Conservation (phyloP, 2,888 invertebrate species). For the Norana najaformis region DNA sequence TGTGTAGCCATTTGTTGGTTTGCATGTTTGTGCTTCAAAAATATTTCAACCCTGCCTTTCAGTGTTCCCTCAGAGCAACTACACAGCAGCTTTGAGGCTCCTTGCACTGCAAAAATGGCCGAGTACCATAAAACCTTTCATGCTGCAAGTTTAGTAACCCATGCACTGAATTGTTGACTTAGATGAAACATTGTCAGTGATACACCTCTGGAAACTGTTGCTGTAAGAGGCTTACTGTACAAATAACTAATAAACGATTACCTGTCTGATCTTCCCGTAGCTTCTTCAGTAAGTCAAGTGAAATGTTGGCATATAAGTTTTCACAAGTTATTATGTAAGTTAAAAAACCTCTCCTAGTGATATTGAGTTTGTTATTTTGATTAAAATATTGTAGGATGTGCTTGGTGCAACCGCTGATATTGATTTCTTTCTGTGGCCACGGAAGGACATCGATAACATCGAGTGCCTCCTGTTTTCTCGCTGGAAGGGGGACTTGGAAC, state of each 20-base stretch:
- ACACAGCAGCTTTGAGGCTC: neutral
- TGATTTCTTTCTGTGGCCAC: slow-evolving; percentile 61
- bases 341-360: neutral
- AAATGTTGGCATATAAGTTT: neutral
- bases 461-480: slow-evolving; percentile 58
- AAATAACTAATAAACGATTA: neutral
- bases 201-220: neutral
- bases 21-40: too few relatives aligned
- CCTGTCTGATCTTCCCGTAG: neutral
- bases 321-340: neutral
- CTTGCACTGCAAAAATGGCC: neutral
- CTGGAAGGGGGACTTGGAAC: slow-evolving; percentile 50
- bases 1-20: too few relatives aligned
- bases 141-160: neutral
- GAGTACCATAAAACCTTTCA: neutral
- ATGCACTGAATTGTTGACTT: neutral
- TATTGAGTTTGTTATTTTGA: neutral
- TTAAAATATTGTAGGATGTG: slow-evolving; percentile 51
- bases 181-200: too few relatives aligned
- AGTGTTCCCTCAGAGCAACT: neutral
- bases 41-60: too few relatives aligned
- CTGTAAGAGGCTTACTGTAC: neutral
- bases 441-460: slow-evolving; percentile 58
- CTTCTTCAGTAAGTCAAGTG: neutral
- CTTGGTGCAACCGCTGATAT: slow-evolving; percentile 57